Evolutionary conservation across 2,888 invertebrate genomes (phyloP), one percentile per base, ranked within the genome.

Genomic region (Fissipunctia ypsillon): DNA sequence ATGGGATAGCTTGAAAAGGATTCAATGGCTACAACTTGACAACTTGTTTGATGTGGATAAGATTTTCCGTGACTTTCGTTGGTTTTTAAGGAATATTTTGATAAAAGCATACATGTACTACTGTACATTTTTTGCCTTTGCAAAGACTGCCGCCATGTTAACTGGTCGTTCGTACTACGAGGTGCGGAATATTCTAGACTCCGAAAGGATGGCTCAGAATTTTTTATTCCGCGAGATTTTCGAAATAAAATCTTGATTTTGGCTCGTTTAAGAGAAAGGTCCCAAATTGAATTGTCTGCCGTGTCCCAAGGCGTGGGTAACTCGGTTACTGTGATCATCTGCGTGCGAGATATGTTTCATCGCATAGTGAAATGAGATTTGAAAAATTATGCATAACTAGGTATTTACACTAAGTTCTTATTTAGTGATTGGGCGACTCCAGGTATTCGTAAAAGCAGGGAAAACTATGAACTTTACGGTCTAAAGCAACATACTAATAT

Each of bases 201-300:
- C 22, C 38, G 43, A 63, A 75, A 59, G 48, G n/a, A n/a, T n/a
- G n/a, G 64, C 43, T 73, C 54, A 41, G 22, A 41, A 25, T n/a
- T 73, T 73, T 68, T 73, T 75, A 78, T 73, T 81, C 66, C 59
- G 38, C 35, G 63, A 76, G n/a, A n/a, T n/a, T n/a, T n/a, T n/a
- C n/a, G 68, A 88, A 89, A 88, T 89, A 84, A 86, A 88, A 88
- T 86, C 83, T 86, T 88, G 87, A 85, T 84, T 87, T 84, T 80
- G 82, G 74, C 80, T 87, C 85, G 88, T 86, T 83, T 84, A 81
- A 70, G 74, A 80, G 65, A 87, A 87, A 87, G 86, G 84, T 84
- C 69, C 61, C 78, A 83, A 85, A 89, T 88, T 77, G 79, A 87
- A 86, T 89, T 85, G 81, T 84, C 82, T 68, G 19, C 43, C 59